Conservation (phyloP, 2,888 invertebrate genomes). For the Polydrusus cervinus region DNA sequence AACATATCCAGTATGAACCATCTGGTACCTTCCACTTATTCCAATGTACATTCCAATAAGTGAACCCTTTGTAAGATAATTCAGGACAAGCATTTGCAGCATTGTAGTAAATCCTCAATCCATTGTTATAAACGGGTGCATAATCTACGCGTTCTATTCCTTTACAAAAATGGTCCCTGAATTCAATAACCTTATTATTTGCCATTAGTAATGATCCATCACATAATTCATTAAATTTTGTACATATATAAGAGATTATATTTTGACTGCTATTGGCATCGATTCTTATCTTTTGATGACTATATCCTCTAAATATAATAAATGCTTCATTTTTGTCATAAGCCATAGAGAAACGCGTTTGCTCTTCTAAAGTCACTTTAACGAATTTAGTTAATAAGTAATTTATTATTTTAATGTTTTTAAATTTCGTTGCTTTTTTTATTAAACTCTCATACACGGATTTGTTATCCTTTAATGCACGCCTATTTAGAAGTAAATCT, state of each 20-base stretch:
- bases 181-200: background rate
- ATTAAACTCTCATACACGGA: background rate
- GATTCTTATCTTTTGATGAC: background rate
- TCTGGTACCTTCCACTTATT: background rate
- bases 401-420: background rate
- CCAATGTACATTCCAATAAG: background rate
- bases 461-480: background rate
- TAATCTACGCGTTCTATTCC: background rate
- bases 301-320: background rate
- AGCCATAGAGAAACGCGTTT: background rate
- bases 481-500: background rate
- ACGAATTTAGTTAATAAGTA: background rate
- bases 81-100: background rate
- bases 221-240: slow-evolving; percentile 11
- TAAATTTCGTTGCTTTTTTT: background rate
- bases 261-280: background rate
- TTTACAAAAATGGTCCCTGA: slow-evolving; percentile 16
- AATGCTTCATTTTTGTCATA: background rate
- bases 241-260: background rate
- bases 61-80: slow-evolving; percentile 4
- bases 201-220: background rate
- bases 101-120: background rate
- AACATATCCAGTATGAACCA: background rate
- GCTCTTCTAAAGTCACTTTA: slow-evolving; percentile 1
- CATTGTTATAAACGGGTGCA: background rate